Conservation (phyloP, 2,113 vertebrate species). For the Connochaetes taurinus region DNA sequence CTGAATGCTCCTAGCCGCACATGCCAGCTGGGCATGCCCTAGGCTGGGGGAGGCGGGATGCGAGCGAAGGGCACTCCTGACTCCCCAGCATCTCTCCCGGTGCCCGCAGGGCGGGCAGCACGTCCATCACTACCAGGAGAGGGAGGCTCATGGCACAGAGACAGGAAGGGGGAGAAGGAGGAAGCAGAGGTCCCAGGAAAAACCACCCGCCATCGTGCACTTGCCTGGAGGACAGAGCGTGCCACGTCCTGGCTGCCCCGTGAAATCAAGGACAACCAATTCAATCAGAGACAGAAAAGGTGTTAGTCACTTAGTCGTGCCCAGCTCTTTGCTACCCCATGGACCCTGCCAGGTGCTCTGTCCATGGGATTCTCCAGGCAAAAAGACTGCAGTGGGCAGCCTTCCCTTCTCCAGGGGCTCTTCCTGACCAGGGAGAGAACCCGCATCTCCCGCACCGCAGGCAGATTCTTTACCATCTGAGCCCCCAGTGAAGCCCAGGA, state of each 20-base stretch:
- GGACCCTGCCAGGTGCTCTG: not conserved
- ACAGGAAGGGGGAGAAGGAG: not conserved
- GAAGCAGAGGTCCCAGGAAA: not conserved
- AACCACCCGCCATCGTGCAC: rapidly evolving
- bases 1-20: not conserved
- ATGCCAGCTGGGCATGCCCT: not conserved
- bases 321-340: not conserved
- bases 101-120: not conserved
- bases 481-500: not conserved
- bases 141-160: not conserved
- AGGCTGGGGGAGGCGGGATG: not conserved
- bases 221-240: rapidly evolving
- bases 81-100: rapidly evolving
- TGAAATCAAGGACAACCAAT: not conserved
- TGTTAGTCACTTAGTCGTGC: not conserved
- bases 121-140: not conserved
- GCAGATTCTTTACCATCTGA: not conserved
- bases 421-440: not conserved
- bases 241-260: rapidly evolving
- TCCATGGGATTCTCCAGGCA: not conserved
- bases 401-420: not conserved
- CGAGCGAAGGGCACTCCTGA: not conserved
- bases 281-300: not conserved
- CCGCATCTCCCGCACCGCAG: not conserved
- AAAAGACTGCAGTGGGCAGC: not conserved